phyloP scores from a whole-genome alignment of 92 coral and sea anemone species.

The Paramuricea clavata region DNA sequence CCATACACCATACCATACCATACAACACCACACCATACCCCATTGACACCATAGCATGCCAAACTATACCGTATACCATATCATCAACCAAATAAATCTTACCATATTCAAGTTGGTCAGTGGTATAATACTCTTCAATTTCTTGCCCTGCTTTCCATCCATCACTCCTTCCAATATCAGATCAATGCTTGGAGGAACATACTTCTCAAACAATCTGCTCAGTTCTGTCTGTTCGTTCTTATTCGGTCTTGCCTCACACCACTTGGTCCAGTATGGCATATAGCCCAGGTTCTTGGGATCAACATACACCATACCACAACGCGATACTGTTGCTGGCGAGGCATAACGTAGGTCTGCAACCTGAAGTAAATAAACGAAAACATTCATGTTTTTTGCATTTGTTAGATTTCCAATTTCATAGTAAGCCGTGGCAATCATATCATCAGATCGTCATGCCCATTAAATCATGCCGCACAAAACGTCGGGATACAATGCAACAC shows the following conservation, averaged over 20 bases:
- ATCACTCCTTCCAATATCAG: constrained; percentile 95
- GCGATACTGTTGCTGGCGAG: constrained; percentile 98
- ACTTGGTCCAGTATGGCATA: constrained; percentile 91
- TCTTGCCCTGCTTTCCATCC: constrained; percentile 98
- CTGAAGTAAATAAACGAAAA: constrained; percentile 38
- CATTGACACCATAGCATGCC: constrained; percentile 17
- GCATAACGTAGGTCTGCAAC: constrained; percentile 98
- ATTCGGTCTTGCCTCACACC: constrained; percentile 86
- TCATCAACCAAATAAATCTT: constrained; percentile 37
- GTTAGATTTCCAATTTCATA: too few relatives aligned
- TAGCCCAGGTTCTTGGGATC: constrained; percentile 99
- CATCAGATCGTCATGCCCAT: too few relatives aligned
- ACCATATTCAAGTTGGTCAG: constrained; percentile 98
- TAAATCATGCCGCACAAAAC: too few relatives aligned
- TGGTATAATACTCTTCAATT: constrained; percentile 94
- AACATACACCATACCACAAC: constrained; percentile 99
- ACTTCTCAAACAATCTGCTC: constrained; percentile 91
- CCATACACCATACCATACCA: not conserved
- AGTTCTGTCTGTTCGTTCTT: constrained; percentile 94
- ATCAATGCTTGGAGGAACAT: constrained; percentile 91
- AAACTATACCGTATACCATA: too few relatives aligned
- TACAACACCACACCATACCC: constrained; percentile 23
- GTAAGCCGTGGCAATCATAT: too few relatives aligned
- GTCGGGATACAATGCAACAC: too few relatives aligned
- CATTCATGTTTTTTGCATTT: not conserved